Evolutionary conservation across 2,888 invertebrate genomes (phyloP).

Genomic region (Cosmia trapezina): DNA sequence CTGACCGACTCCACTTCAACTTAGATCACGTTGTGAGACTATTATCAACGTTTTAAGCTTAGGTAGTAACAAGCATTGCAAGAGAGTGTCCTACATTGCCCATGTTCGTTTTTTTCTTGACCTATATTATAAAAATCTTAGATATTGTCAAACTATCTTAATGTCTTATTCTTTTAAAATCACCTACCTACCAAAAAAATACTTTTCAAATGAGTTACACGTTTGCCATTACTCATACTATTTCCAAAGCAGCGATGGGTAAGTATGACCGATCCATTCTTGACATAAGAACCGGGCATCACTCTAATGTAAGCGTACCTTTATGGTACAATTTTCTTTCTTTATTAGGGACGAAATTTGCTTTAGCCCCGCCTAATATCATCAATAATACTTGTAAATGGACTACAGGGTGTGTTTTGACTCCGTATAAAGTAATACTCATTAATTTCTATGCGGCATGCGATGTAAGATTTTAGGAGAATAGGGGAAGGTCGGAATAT

Average conservation of each 20-base stretch:
- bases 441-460: slow-evolving; percentile 81
- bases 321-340: slow-evolving; percentile 50
- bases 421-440: slow-evolving; percentile 75
- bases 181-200: background rate
- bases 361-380: slow-evolving; percentile 71
- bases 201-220: background rate
- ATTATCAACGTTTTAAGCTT: background rate
- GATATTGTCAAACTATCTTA: background rate
- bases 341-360: slow-evolving; percentile 67
- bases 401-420: slow-evolving; percentile 78
- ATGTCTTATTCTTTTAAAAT: no score
- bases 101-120: background rate
- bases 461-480: slow-evolving; percentile 73
- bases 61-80: no score
- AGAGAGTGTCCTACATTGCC: no score
- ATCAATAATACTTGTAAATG: slow-evolving; percentile 83
- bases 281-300: slow-evolving; percentile 2
- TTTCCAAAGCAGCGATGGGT: background rate
- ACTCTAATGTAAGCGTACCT: slow-evolving; percentile 25
- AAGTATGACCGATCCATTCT: background rate
- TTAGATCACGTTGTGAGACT: background rate
- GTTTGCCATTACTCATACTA: background rate
- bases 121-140: background rate
- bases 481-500: slow-evolving; percentile 42
- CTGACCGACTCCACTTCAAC: background rate